A percentile compares a stretch with the other conserved stretches of the same genome.
Conservation (phyloP, 1,140 invertebrate genomes). For the Neodiprion virginianus region DNA sequence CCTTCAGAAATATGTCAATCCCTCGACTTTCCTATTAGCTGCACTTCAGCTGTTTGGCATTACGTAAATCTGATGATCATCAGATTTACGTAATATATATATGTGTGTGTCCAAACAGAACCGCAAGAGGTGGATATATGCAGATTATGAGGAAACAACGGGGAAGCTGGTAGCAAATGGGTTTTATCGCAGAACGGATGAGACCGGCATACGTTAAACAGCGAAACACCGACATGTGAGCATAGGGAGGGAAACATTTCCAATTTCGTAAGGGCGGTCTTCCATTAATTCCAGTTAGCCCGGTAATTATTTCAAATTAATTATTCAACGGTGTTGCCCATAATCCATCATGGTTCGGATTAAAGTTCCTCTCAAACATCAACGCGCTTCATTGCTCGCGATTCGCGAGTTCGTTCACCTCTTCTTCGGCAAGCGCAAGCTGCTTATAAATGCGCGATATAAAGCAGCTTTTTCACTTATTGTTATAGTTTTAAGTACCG, state of each 20-base stretch:
- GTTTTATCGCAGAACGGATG: neutral
- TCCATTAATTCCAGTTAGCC: conserved; percentile 37
- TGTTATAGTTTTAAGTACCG: too few species aligned
- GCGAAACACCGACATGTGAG: neutral
- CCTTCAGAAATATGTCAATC: too few species aligned
- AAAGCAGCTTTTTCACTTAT: too few species aligned
- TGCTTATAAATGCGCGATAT: too few species aligned
- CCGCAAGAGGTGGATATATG: neutral
- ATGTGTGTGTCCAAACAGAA: neutral
- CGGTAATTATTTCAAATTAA: conserved; percentile 40
- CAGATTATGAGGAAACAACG: neutral
- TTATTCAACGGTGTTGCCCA: conserved; percentile 23
- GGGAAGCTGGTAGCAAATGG: neutral
- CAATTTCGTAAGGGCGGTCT: conserved; percentile 26
- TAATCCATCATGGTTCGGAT: conserved; percentile 35
- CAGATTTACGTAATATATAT: too few species aligned
- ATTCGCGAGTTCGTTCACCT: neutral
- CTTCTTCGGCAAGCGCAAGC: neutral
- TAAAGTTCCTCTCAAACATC: neutral
- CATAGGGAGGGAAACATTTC: conserved; percentile 22
- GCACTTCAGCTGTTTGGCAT: neutral
- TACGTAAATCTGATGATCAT: neutral
- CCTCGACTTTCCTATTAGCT: too few species aligned
- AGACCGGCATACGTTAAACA: neutral
- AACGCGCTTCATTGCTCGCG: conserved; percentile 13